These are phyloP conservation scores for Anastatus disparis DNA, from an alignment of 1,140 invertebrate species.

Conservation along the genomic window DNA sequence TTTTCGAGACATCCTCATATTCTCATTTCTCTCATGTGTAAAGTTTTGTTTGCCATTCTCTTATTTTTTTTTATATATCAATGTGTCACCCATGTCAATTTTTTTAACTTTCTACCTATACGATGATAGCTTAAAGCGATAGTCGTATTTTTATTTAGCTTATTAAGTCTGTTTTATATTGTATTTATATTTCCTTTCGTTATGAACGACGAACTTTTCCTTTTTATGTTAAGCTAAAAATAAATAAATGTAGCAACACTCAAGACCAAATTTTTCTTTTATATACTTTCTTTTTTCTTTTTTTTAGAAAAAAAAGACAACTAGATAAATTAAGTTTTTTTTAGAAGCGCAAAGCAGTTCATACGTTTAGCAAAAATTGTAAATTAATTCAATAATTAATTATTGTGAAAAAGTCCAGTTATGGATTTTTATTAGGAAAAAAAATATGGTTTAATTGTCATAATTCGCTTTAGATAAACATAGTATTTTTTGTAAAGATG, in stretches of 20 bases:
- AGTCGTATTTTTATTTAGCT: constrained; percentile 22
- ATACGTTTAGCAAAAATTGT: constrained; percentile 20
- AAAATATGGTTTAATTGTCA: constrained; percentile 24
- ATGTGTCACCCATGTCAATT: constrained; percentile 40
- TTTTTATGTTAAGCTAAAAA: constrained; percentile 20
- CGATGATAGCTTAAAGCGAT: constrained; percentile 28
- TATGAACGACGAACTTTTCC: constrained; percentile 12
- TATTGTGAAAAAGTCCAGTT: constrained; percentile 23
- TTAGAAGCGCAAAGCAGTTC: constrained; percentile 4
- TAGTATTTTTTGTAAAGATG: constrained; percentile 40
- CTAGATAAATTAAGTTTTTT: constrained; percentile 16
- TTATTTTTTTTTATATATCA: constrained; percentile 23
- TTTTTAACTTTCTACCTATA: constrained; percentile 32
- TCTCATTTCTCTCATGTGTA: constrained; percentile 5
- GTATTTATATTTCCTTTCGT: constrained; percentile 30
- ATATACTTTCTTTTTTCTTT: constrained; percentile 19
- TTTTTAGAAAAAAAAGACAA: neutral
- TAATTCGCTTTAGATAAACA: constrained; percentile 26
- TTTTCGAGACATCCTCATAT: constrained; percentile 45
- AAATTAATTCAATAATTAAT: constrained; percentile 13
- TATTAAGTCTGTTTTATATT: constrained; percentile 38
- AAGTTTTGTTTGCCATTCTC: constrained; percentile 36
- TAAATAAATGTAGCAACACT: constrained; percentile 6
- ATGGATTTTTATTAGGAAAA: constrained; percentile 26
- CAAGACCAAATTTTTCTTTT: constrained; percentile 23